Base-by-base conservation (phyloP, 2,797 vertebrate species). In the Oophaga sylvatica region DNA sequence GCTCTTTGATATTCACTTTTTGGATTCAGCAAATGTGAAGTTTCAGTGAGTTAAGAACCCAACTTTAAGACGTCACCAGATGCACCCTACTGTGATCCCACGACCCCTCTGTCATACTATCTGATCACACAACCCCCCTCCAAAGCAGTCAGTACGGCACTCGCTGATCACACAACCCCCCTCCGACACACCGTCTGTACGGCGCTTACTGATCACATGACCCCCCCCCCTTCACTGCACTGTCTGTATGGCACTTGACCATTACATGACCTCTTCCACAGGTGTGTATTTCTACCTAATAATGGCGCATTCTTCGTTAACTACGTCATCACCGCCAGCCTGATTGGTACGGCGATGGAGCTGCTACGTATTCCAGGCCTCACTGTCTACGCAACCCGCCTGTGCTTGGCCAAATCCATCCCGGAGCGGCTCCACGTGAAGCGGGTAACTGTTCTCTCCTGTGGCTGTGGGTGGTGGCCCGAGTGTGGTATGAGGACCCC, bases 251-350 rank as follows among this genome's bases (percentile, higher is more conserved):
- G n/a, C 76, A 1, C 56, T 20, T 53, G 8, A 0, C n/a, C 3
- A n/a, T 53, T 60, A 60, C 62, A 67, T 67, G 65, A 67, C 53
- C 70, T 35, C 29, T 17, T n/a, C 26, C 31, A 13, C 91, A 99
- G 98, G 93, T 99, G 98, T 1, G 98, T 99, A 91, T 99, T 99
- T 91, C 95, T 99, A 35, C 98, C 98, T 0, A 97, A 99, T 94
- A 99, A 99, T 0, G 98, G 98, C 0, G 98, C 98, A 2, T 99
- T 99, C 94, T 99, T 99, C 0, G 95, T 99, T 76, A 99, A 98
- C 94, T 99, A 99, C 0, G 97, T 99, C 7, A 96, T 99, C 89
- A 99, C 98, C 0, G 95, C 97, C 26, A 96, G 97, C 89, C 91
- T 99, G 92, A 96, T 97, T 0, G 98, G 98, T 85, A 99, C 97